Percentiles rank a stretch among this genome's conserved stretches.
Conservation (phyloP, 2,888 invertebrate species). For the Gnatocerus cornutus region DNA sequence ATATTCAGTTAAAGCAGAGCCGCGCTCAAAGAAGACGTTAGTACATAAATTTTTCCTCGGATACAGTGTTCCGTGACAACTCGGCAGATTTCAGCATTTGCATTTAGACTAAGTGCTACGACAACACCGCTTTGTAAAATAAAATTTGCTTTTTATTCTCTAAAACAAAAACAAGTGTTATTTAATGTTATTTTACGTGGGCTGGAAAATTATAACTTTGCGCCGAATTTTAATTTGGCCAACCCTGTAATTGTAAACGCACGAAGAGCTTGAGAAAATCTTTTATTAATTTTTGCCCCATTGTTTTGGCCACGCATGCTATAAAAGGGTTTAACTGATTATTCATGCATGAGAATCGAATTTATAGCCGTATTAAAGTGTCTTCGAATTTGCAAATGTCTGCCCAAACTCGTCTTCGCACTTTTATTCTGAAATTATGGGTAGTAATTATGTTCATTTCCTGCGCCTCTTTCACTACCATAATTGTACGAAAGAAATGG, state of each 20-base stretch:
- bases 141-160: conserved; percentile 12
- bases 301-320: conserved; percentile 41
- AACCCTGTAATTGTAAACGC: conserved; percentile 38
- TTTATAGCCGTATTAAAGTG: conserved; percentile 35
- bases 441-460: conserved; percentile 25
- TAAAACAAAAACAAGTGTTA: conserved; percentile 26
- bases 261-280: conserved; percentile 27
- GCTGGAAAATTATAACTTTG: conserved; percentile 34
- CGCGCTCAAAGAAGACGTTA: conserved; percentile 32
- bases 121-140: conserved; percentile 16
- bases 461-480: conserved; percentile 29
- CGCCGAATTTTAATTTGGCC: conserved; percentile 35
- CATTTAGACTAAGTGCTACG: conserved; percentile 33
- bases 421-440: neutral
- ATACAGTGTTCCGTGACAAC: conserved; percentile 30
- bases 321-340: conserved; percentile 32
- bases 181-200: conserved; percentile 25
- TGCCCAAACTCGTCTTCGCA: neutral
- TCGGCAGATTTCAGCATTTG: conserved; percentile 31
- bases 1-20: conserved; percentile 41
- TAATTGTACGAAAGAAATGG: conserved; percentile 38
- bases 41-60: conserved; percentile 39
- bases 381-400: conserved; percentile 20
- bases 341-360: conserved; percentile 39
- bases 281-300: conserved; percentile 38